Percentiles rank a stretch among this genome's conserved stretches.
Conservation (phyloP, 1,140 invertebrate genomes). For the Scaptomyza montana region DNA sequence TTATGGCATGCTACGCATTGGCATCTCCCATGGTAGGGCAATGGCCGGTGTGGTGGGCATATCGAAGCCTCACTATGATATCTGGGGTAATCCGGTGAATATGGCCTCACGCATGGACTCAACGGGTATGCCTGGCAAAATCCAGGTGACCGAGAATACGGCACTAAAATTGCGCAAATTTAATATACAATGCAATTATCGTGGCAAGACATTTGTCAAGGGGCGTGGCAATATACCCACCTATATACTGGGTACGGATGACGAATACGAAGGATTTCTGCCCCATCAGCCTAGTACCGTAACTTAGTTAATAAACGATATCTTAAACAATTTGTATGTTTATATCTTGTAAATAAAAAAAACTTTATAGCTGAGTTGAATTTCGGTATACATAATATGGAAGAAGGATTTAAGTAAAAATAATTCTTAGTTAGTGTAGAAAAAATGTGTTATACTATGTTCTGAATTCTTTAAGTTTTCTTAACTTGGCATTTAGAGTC, state of each 20-base stretch:
- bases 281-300: constrained; percentile 41
- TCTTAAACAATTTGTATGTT: constrained; percentile 1
- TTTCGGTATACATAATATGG: not conserved
- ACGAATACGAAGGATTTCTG: constrained; percentile 84
- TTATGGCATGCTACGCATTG: constrained; percentile 85
- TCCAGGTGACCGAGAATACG: constrained; percentile 91
- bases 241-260: constrained; percentile 89
- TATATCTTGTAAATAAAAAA: constrained; percentile 30
- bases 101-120: constrained; percentile 97
- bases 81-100: constrained; percentile 98
- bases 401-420: too few species aligned
- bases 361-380: not conserved
- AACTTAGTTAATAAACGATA: constrained; percentile 28
- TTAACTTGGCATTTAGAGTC: not conserved
- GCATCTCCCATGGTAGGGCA: constrained; percentile 92
- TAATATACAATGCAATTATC: constrained; percentile 88
- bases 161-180: constrained; percentile 88
- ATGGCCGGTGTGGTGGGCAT: constrained; percentile 96
- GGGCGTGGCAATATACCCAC: constrained; percentile 90
- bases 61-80: constrained; percentile 92
- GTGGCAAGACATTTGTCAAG: constrained; percentile 90
- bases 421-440: too few species aligned
- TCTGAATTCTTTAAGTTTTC: too few species aligned
- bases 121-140: constrained; percentile 90
- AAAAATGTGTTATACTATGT: too few species aligned